Evolutionary conservation across 2,888 invertebrate genomes (phyloP), one percentile per base, ranked within the genome.

Genomic region (Ormia ochracea): DNA sequence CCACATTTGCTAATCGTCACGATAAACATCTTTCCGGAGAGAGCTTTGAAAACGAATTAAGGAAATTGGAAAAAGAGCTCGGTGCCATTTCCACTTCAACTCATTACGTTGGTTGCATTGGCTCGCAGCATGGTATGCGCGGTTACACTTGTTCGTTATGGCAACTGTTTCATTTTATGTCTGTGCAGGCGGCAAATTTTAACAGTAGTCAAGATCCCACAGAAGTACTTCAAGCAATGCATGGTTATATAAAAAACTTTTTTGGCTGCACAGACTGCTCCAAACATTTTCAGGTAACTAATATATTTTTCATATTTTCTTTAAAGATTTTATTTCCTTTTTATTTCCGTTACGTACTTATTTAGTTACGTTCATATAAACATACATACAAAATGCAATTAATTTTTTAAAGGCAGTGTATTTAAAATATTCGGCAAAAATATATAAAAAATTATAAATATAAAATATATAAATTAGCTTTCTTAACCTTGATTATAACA

Each of bases 121-220:
- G 97, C 9, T 97, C 97, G 83, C 91, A 92, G 70, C 90, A 93
- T 0, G 83, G 84, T 1, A 93, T 92, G 84, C 92, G 98, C 59
- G 98, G 98, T 10, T 99, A 96, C 88, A 95, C 98, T 0, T 99
- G 99, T 90, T 95, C 97, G 0, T 91, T 99, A 33, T 99, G 99
- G 99, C 95, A 94, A 12, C 90, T 98, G 83, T 99, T 98, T 87
- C 99, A 99, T 87, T 95, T 94, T 38, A 90, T 99, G 70, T 96
- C 97, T 0, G 96, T 98, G 0, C 94, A 94, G 86, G 94, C 95
- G 10, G 92, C 92, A 4, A 88, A 90, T 26, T 84, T 82, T 17
- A 90, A 89, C 45, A 86, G 90, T 43, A 90, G 91, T 7, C 85
- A 86, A 3, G 91, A 93, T 85, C 93, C 94, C 0, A 91, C 92